Base-by-base conservation (phyloP, 1,140 invertebrate species). In the Luehdorfia chinensis region DNA sequence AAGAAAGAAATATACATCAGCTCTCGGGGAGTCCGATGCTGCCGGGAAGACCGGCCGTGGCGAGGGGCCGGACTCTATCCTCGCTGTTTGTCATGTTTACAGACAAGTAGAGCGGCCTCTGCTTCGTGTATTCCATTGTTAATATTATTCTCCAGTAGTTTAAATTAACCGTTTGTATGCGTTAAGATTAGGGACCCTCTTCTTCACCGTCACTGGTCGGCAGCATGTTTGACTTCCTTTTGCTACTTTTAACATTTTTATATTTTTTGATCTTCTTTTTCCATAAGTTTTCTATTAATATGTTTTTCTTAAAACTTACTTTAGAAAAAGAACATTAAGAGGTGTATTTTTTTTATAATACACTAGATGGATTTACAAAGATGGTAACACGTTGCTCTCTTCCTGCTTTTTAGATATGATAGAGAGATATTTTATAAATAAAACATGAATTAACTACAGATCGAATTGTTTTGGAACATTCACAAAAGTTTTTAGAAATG, bases 141-240 rank as follows among this genome's bases (percentile, higher is more conserved):
- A 79, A 84, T 81, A 59, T 81, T 84, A 78, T 79, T 69, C 68
- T 78, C 67, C 51, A 55, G 64, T 73, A 73, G 71, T 69, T 67
- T 84, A 84, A 80, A 72, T 79, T 80, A 80, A 80, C 76, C 78
- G 76, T 78, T 78, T 80, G 76, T 80, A 80, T 80, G 76, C 76
- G 76, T 80, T 72, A 75, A 77, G 76, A 76, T 80, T 69, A 80
- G 76, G 70, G 70, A 70, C 70, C 76, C 74, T 77, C 76, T 80
- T 80, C 74, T 63, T 61, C 56, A 72, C 76, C 76, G 70, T 54
- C 51, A 60, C 49, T 61, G 76, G 76, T 71, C 76, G 72, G 62
- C 75, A 61, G 74, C 76, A 78, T 67, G 62, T 63, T 80, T 80
- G 76, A 80, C 76, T 77, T 80, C 75, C 76, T 80, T 80, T 80